Evolutionary conservation across 2,888 invertebrate species (phyloP), one percentile per base, ranked within the genome.

Genomic region (Drosophila buzzatii): DNA sequence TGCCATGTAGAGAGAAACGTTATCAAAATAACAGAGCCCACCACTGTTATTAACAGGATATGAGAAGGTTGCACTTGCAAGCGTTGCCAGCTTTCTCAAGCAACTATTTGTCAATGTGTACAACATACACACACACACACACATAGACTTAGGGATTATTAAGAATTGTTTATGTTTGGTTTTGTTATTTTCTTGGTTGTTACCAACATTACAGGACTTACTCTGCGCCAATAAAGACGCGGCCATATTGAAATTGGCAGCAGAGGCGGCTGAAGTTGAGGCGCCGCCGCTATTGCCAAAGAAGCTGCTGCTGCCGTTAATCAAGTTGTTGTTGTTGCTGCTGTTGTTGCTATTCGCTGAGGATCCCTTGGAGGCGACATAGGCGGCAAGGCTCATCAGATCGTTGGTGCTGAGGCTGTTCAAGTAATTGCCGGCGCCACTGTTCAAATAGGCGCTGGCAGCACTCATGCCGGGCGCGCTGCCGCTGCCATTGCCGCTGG

Each of bases 211-310:
- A 92, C 87, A 91, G 84, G 92, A 96, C 96, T 96, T 96, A 97
- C 97, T 96, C 95, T 97, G 97, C 93, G 97, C 96, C 94, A 97
- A 95, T 92, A 97, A 95, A 92, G 97, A 96, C 93, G 96, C 96
- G 91, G 96, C 96, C 94, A 93, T 92, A 82, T 91, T 91, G 60
- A 91, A 92, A 90, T 91, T 92, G 65, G 92, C 91, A 79, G 90
- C 94, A 73, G 85, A 87, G 70, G 87, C 73, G 49, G 73, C 76
- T 52, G 89, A 89, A 7, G 84, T 76, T 35, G 86, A 82, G 57
- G 89, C 83, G 71, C 81, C 86, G 39, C 93, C 70, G 93, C 93
- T 91, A 90, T 93, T 92, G 88, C 92, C 91, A 92, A 93, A 93
- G 90, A 68, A 61, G 70, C 35, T 62, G 68, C 58, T 62, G 58